These are phyloP conservation scores for Exephanes ischioxanthus DNA, from an alignment of 2,888 invertebrate genomes.

Conservation along the genomic window DNA sequence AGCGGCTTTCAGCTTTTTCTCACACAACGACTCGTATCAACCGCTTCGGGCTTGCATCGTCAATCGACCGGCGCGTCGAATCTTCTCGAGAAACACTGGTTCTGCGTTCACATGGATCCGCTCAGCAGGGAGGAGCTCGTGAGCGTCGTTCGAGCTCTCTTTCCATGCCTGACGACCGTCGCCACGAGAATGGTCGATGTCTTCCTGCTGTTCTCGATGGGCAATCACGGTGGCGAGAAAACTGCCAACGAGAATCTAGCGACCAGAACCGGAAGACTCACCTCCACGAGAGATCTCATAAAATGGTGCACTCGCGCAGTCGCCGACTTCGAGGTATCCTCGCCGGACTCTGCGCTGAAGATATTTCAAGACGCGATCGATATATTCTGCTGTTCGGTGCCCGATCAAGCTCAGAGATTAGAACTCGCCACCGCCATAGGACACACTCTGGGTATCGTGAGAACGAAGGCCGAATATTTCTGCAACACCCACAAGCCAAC, in stretches of 20 bases:
- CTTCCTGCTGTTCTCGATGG: constrained; percentile 92
- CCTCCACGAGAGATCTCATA: constrained; percentile 95
- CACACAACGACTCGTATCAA: constrained; percentile 88
- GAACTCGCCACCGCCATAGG: constrained; percentile 91
- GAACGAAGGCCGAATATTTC: constrained; percentile 93
- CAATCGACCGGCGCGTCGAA: constrained; percentile 87
- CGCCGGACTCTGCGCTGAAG: constrained; percentile 89
- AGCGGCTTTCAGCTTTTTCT: constrained; percentile 97
- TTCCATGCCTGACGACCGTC: constrained; percentile 90
- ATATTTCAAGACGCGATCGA: constrained; percentile 96
- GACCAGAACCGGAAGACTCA: constrained; percentile 87
- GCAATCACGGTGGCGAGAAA: constrained; percentile 87
- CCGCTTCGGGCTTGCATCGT: constrained; percentile 74
- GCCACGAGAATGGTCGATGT: constrained; percentile 92
- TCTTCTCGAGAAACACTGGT: constrained; percentile 93
- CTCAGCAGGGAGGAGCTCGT: constrained; percentile 91
- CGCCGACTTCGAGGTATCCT: constrained; percentile 90
- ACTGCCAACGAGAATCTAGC: constrained; percentile 80
- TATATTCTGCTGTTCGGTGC: constrained; percentile 93
- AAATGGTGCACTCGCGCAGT: constrained; percentile 95
- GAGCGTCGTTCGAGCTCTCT: constrained; percentile 89
- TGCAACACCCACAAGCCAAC: constrained; percentile 92
- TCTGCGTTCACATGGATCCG: constrained; percentile 93
- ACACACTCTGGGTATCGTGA: constrained; percentile 92
- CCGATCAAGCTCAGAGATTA: constrained; percentile 87